Percentiles rank a stretch among this genome's conserved stretches.
These are phyloP conservation scores for Nephrotoma guestfalica DNA, from an alignment of 2,888 invertebrate genomes.

Conservation along the genomic window DNA sequence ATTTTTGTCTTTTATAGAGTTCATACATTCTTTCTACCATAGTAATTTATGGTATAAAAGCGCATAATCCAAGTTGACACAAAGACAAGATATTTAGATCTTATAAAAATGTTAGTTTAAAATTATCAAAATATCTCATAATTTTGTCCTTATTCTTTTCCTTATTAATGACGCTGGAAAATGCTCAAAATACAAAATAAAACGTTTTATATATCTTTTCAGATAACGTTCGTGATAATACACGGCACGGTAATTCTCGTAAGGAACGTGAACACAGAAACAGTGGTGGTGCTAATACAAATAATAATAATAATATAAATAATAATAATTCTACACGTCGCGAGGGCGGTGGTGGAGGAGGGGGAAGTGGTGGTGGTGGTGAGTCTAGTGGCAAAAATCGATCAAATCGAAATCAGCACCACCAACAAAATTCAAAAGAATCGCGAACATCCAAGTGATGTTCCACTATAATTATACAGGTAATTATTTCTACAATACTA, in stretches of 20 bases:
- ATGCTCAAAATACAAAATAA: too few species aligned
- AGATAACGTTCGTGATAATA: background rate
- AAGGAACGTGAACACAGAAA: constrained; percentile 9
- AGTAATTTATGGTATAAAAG: too few species aligned
- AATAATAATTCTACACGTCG: background rate
- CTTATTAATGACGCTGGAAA: too few species aligned
- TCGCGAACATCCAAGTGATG: constrained; percentile 12
- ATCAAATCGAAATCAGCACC: constrained; percentile 12
- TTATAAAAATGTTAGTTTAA: too few species aligned
- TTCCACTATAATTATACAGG: constrained; percentile 5
- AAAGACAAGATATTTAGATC: too few species aligned
- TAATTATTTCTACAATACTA: constrained; percentile 1
- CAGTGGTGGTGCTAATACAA: constrained; percentile 12
- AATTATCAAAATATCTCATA: too few species aligned
- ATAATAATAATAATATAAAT: background rate
- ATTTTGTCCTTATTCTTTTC: too few species aligned
- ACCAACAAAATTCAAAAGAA: constrained; percentile 9
- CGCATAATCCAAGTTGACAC: too few species aligned
- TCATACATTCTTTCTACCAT: too few species aligned
- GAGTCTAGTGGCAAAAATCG: constrained; percentile 19
- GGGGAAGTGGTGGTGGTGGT: constrained; percentile 16
- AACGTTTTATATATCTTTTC: background rate
- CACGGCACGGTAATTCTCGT: constrained; percentile 2
- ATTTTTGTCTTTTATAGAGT: too few species aligned
- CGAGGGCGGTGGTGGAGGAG: constrained; percentile 1